A percentile compares a stretch with the other conserved stretches of the same genome.
These are phyloP conservation scores for Odobenus rosmarus DNA, from an alignment of 2,113 vertebrate species.

Conservation along the genomic window DNA sequence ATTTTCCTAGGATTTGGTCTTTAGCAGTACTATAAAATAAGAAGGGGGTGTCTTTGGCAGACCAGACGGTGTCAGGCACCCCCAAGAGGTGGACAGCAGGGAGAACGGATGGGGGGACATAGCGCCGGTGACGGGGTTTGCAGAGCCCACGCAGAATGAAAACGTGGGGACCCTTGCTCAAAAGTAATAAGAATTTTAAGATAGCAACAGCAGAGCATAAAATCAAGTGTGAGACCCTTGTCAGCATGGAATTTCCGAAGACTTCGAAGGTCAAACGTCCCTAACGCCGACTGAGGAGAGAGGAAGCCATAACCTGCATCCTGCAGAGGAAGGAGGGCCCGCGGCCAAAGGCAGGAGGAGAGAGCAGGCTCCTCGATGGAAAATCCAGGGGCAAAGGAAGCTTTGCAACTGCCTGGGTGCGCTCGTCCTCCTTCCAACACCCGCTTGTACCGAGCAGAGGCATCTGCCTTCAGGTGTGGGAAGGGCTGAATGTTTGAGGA, in stretches of 20 bases:
- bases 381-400: not conserved
- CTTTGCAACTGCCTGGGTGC: not conserved
- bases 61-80: not conserved
- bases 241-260: not conserved
- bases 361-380: rapidly evolving
- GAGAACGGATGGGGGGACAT: not conserved
- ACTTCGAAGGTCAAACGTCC: not conserved
- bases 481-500: not conserved
- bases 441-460: not conserved
- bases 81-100: not conserved
- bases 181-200: not conserved
- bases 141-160: not conserved
- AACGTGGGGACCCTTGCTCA: not conserved
- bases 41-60: not conserved
- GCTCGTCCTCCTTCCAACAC: not conserved
- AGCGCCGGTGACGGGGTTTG: not conserved
- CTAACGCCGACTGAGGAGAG: not conserved
- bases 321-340: not conserved
- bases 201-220: not conserved
- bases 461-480: not conserved
- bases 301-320: not conserved
- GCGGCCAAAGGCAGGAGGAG: not conserved
- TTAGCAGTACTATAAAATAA: not conserved
- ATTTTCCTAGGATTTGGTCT: not conserved
- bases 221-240: not conserved